Evolutionary conservation across 2,797 vertebrate species (phyloP), one percentile per base, ranked within the genome.

Genomic region (Bovichtus diacanthus): DNA sequence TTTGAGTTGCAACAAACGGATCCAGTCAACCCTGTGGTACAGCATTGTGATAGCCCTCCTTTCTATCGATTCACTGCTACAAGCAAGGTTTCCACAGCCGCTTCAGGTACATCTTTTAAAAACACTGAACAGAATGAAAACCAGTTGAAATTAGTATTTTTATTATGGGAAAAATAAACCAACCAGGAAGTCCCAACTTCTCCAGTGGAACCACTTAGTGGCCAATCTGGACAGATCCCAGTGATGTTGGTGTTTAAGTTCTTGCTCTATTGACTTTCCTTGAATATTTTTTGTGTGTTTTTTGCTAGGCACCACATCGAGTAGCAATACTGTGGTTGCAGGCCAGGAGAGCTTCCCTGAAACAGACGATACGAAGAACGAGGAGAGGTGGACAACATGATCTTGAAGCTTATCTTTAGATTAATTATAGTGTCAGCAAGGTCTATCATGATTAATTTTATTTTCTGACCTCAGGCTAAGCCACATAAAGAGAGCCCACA

Each of bases 1-100:
- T 99, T 98, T 68, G 98, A 99, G 90, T 91, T 99, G 31, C 97
- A 99, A 80, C 98, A 99, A 91, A 99, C 97, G 0, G 98, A 99
- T 80, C 97, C 98, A 0, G 96, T 99, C 80, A 98, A 99, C 90
- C 97, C 98, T 4, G 96, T 98, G 29, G 98, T 99, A 80, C 96
- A 98, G 78, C 98, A 99, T 65, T 98, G 97, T 0, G 98, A 99
- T 87, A 98, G 97, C 80, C 97, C 98, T 2, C 98, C 98, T 0
- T 99, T 99, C 90, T 99, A 99, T 88, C 96, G 97, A 65, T 97
- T 99, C 71, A 87, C 96, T 4, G 96, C 98, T 81, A 98, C 97
- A 74, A 98, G 95, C 95, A 99, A 99, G 81, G 90, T 93, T 60
- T 95, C 96, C 0, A 93, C 96, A 2, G 96, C 94, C 29, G 96